phyloP scores from a whole-genome alignment of 2,888 invertebrate genomes.

The Lysandra bellargus region DNA sequence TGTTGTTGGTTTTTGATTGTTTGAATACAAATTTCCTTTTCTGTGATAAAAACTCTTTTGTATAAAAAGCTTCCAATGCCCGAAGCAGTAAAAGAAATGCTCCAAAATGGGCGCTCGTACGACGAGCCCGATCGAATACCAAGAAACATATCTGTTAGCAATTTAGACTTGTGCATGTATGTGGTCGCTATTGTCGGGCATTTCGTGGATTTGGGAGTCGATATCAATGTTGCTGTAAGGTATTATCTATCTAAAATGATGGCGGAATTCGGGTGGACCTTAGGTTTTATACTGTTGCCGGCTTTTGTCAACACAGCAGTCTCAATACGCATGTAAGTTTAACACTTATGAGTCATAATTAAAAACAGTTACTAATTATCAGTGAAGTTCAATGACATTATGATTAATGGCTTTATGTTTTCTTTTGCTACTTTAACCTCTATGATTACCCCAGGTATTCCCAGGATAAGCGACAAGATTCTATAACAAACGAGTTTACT shows the following conservation, averaged over 20 bases:
- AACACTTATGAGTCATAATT: conserved; percentile 3
- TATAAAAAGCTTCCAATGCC: conserved; percentile 52
- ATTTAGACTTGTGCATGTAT: conserved; percentile 83
- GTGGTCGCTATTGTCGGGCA: conserved; percentile 84
- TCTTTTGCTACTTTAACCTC: background rate
- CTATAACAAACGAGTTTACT: conserved; percentile 81
- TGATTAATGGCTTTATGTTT: background rate
- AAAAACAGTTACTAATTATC: background rate
- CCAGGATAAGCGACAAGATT: conserved; percentile 73
- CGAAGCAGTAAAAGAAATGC: conserved; percentile 55
- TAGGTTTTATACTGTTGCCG: conserved; percentile 86
- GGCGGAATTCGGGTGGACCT: conserved; percentile 84
- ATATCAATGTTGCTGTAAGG: conserved; percentile 84
- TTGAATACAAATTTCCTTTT: background rate
- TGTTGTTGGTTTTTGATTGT: conserved; percentile 16
- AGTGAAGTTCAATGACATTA: conserved; percentile 9
- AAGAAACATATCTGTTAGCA: conserved; percentile 78
- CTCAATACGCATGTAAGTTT: conserved; percentile 85
- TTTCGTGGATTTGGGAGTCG: conserved; percentile 84
- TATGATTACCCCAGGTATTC: conserved; percentile 69
- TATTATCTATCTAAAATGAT: conserved; percentile 79
- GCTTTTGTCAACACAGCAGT: conserved; percentile 88
- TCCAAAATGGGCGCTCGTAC: conserved; percentile 61
- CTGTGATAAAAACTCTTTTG: background rate
- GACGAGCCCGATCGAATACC: conserved; percentile 83